Percentiles rank a stretch among this genome's conserved stretches.
Evolutionary conservation across 2,113 vertebrate genomes (phyloP).

Genomic region (Naja naja): DNA sequence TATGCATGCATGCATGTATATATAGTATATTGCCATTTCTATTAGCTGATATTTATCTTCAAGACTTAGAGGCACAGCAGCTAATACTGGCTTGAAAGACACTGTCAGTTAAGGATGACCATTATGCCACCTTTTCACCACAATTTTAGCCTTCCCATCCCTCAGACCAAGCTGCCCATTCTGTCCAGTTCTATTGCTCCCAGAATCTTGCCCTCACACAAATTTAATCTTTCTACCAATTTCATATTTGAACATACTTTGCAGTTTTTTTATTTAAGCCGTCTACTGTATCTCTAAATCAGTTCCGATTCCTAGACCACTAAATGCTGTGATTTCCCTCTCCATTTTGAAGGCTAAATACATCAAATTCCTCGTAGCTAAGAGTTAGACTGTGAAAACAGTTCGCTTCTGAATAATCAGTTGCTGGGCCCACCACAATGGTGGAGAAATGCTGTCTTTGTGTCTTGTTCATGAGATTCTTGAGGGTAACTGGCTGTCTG

Average conservation of each 20-base stretch:
- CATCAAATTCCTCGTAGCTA: background rate
- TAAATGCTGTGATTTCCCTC: background rate
- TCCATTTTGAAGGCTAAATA: background rate
- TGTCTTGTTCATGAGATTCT: background rate
- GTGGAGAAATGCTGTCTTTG: background rate
- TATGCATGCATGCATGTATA: background rate
- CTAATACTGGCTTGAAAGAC: background rate
- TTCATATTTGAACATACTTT: background rate
- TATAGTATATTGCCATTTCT: background rate
- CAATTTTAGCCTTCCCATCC: no score
- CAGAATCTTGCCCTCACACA: background rate
- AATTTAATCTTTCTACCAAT: background rate
- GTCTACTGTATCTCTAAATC: background rate
- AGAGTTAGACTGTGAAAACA: background rate
- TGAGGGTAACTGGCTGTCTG: background rate
- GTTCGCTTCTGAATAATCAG: background rate
- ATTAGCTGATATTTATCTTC: background rate
- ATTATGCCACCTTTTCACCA: background rate
- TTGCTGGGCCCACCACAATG: background rate
- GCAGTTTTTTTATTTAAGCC: background rate
- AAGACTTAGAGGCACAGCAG: background rate
- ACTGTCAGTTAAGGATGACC: background rate
- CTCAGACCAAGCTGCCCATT: no score
- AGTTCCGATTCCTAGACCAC: background rate
- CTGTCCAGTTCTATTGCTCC: background rate